Percentiles rank a stretch among this genome's conserved stretches.
These are phyloP conservation scores for Suillia variegata DNA, from an alignment of 2,888 invertebrate genomes.

Conservation along the genomic window DNA sequence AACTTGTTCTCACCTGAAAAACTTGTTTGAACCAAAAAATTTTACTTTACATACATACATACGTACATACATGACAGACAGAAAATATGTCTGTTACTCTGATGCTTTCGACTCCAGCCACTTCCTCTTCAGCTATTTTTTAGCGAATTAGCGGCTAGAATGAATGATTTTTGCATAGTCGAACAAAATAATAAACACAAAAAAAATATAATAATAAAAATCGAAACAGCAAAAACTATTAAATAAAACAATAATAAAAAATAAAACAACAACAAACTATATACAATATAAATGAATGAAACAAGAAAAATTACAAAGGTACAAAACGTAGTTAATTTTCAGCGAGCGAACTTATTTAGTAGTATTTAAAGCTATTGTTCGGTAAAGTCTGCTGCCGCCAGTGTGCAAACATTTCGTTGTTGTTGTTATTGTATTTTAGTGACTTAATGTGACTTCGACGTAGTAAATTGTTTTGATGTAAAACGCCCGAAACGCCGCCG, in stretches of 20 bases:
- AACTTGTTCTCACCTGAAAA: too few species aligned
- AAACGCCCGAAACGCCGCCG: not conserved
- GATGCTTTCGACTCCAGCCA: not conserved
- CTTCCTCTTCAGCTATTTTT: not conserved
- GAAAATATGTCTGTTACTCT: too few species aligned
- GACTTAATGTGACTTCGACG: not conserved
- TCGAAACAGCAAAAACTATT: not conserved
- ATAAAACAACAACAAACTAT: not conserved
- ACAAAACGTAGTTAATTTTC: too few species aligned
- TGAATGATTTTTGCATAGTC: not conserved
- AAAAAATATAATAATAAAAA: too few species aligned
- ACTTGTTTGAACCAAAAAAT: too few species aligned
- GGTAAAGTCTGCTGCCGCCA: too few species aligned
- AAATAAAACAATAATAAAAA: not conserved
- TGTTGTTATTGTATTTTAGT: not conserved
- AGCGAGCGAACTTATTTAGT: not conserved
- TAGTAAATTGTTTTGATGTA: constrained; percentile 1
- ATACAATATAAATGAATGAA: constrained; percentile 16
- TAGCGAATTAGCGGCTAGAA: not conserved
- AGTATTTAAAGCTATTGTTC: too few species aligned
- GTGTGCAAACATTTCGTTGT: too few species aligned
- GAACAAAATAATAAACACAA: not conserved
- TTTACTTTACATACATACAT: not conserved
- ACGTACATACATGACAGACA: not conserved
- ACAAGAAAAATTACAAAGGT: constrained; percentile 4